A percentile compares a stretch with the other conserved stretches of the same genome.
Conservation (phyloP, 35 echinoderm and acorn worm species). For the Ophiothrix spiculata region DNA sequence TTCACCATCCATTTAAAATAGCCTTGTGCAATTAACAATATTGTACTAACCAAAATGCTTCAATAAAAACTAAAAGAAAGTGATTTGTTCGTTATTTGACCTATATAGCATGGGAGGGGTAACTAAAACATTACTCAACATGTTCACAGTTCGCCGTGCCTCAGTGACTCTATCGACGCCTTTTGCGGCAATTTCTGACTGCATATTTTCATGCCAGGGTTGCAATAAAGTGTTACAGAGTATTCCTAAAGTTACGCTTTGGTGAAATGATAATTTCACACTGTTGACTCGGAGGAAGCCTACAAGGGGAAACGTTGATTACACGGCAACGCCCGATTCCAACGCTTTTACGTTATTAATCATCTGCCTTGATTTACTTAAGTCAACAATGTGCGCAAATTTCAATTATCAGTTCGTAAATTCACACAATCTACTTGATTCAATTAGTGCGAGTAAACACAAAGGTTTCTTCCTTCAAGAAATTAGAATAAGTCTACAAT, state of each 20-base stretch:
- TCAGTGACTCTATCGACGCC: neutral
- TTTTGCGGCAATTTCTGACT: neutral
- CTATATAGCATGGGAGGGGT: neutral
- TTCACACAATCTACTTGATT: no score
- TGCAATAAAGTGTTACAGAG: neutral
- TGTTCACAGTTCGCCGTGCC: neutral
- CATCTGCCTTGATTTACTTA: neutral
- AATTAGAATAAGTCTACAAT: no score
- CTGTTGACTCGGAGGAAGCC: neutral
- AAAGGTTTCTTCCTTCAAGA: no score
- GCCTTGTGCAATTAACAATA: no score
- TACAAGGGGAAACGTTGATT: neutral
- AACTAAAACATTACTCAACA: conserved; percentile 1
- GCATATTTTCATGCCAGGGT: neutral
- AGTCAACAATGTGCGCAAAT: neutral
- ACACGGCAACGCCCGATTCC: conserved; percentile 6
- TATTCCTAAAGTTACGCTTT: neutral
- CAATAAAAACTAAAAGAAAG: no score
- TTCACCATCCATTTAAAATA: no score
- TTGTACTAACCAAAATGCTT: no score
- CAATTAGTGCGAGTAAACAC: no score
- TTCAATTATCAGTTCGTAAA: no score
- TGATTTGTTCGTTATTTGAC: conserved; percentile 6
- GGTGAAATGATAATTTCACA: conserved; percentile 9
- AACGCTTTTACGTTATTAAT: neutral